Evolutionary conservation across 2,113 vertebrate genomes (phyloP).

Genomic region (Hepsetus odoe): DNA sequence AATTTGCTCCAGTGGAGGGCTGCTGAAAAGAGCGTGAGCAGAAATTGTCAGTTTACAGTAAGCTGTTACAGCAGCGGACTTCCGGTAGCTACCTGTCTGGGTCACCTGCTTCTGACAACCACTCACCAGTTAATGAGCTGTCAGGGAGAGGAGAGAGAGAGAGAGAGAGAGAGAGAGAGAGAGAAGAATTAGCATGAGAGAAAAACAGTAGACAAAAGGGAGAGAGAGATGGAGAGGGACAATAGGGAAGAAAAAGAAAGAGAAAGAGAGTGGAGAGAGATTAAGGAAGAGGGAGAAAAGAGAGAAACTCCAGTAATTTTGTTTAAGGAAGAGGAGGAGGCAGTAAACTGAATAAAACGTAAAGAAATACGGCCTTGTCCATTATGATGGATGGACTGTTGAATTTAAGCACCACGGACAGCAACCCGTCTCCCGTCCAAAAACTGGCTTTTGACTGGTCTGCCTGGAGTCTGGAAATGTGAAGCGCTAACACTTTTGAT

Average conservation of each 20-base stretch:
- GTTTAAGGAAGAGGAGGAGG: slow-evolving; percentile 4
- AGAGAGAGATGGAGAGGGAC: background rate
- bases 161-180: background rate
- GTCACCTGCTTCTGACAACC: slow-evolving; percentile 12
- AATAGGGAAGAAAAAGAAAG: background rate
- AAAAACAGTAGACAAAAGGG: background rate
- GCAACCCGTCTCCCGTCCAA: background rate
- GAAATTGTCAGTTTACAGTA: slow-evolving; percentile 20
- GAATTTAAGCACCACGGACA: background rate
- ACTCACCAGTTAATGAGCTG: slow-evolving; percentile 43
- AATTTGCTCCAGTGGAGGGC: background rate
- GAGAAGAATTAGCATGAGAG: background rate
- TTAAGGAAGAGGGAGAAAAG: no score
- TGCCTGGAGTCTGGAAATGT: background rate
- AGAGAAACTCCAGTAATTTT: slow-evolving; percentile 19
- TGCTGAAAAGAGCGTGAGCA: background rate
- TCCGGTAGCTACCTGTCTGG: background rate
- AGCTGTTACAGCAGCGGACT: slow-evolving; percentile 19
- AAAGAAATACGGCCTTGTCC: background rate
- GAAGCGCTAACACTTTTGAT: no score
- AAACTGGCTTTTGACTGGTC: background rate
- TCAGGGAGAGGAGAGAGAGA: slow-evolving; percentile 8
- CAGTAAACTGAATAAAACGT: slow-evolving; percentile 19
- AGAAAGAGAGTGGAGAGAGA: background rate
- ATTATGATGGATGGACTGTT: background rate